Percentiles rank a stretch among this genome's conserved stretches.
These are phyloP conservation scores for Tribolium madens DNA, from an alignment of 1,140 invertebrate genomes.

Conservation along the genomic window DNA sequence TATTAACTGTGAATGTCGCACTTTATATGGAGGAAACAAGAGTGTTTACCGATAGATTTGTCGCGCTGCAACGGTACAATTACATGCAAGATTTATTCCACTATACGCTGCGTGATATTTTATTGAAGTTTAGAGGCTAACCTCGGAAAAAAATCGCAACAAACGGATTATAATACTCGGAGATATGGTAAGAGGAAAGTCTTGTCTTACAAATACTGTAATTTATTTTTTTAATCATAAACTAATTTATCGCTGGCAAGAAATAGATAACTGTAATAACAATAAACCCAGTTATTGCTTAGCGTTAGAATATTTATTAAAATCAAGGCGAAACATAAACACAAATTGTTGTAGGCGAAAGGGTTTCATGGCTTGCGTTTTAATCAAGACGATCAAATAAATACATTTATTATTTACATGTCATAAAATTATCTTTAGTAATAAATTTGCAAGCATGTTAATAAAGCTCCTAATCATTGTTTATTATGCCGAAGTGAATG, in stretches of 20 bases:
- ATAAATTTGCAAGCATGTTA: too few species aligned
- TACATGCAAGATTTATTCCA: constrained; percentile 13
- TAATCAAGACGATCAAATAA: background rate
- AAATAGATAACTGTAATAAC: background rate
- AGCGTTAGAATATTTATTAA: background rate
- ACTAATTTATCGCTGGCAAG: background rate
- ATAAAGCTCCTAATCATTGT: too few species aligned
- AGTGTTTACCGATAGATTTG: constrained; percentile 26
- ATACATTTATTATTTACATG: too few species aligned
- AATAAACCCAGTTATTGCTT: background rate
- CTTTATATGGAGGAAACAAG: constrained; percentile 15
- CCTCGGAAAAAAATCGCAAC: background rate
- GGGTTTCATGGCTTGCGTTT: background rate
- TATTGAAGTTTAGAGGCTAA: background rate
- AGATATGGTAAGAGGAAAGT: background rate
- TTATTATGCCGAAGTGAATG: too few species aligned
- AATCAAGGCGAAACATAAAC: background rate
- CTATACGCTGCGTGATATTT: background rate
- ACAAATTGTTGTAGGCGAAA: background rate
- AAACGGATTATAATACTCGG: background rate
- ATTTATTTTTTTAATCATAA: background rate
- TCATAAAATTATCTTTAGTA: too few species aligned
- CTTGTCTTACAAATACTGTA: background rate
- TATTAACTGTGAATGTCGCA: constrained; percentile 37
- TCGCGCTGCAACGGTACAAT: constrained; percentile 18